Percentiles rank a stretch among this genome's conserved stretches.
These are phyloP conservation scores for Ladona fulva DNA, from an alignment of 1,140 invertebrate genomes.

Conservation along the genomic window DNA sequence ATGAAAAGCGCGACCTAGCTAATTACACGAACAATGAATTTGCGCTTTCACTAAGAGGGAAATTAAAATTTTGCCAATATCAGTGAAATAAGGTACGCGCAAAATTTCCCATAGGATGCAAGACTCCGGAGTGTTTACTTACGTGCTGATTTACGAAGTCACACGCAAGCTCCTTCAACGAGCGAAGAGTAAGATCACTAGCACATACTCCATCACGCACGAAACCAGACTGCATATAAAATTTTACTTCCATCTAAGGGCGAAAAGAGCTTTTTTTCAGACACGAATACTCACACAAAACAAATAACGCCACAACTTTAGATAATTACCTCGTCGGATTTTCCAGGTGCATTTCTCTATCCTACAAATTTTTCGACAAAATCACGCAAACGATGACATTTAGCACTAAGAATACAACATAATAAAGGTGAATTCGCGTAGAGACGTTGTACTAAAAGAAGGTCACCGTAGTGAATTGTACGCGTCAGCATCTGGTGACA, in stretches of 20 bases:
- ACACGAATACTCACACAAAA: not conserved
- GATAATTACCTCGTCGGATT: no score
- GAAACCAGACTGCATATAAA: slow-evolving; percentile 90
- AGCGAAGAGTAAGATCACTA: slow-evolving; percentile 72
- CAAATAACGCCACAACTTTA: not conserved
- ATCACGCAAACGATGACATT: no score
- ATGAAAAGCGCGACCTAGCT: no score
- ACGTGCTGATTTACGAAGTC: slow-evolving; percentile 92
- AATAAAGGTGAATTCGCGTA: no score
- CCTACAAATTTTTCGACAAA: no score
- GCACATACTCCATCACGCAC: slow-evolving; percentile 77
- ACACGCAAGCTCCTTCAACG: slow-evolving; percentile 86
- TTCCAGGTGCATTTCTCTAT: no score
- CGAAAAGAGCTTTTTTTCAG: not conserved
- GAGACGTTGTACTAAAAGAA: not conserved
- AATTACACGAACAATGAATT: no score
- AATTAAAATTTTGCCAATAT: no score
- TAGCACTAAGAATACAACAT: no score
- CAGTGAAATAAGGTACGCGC: no score
- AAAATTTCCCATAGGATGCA: no score
- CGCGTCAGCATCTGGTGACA: slow-evolving; percentile 1
- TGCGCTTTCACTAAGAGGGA: no score
- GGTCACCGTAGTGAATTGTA: not conserved
- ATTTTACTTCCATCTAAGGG: slow-evolving; percentile 57
- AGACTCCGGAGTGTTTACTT: slow-evolving; percentile 27